Evolutionary conservation across 2,797 vertebrate species (phyloP).

Genomic region (Lepus oiostolus): DNA sequence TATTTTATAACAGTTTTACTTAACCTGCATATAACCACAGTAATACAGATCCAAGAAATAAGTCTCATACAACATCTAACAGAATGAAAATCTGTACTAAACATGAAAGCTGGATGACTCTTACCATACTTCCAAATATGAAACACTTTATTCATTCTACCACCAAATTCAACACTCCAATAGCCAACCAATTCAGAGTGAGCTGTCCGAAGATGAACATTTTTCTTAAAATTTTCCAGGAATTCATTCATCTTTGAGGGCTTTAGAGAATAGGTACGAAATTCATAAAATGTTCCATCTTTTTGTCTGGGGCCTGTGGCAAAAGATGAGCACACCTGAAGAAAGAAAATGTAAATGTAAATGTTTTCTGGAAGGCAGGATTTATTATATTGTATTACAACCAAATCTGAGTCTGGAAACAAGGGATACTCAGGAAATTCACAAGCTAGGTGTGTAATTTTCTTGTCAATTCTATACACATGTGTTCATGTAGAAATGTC

Average conservation of each 20-base stretch:
- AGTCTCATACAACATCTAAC: neutral
- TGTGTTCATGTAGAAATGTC: neutral
- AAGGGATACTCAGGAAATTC: neutral
- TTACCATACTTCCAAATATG: constrained; percentile 98
- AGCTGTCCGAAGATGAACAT: constrained; percentile 92
- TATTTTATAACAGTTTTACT: constrained; percentile 31
- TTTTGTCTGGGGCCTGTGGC: constrained; percentile 88
- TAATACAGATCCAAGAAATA: neutral
- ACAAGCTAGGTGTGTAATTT: neutral
- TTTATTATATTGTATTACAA: neutral
- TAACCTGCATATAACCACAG: neutral
- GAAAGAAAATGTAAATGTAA: constrained; percentile 37
- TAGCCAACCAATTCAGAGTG: constrained; percentile 94
- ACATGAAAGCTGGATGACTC: constrained; percentile 64
- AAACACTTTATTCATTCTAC: constrained; percentile 92
- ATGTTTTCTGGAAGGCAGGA: neutral
- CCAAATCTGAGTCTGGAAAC: constrained; percentile 5
- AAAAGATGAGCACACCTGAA: constrained; percentile 84
- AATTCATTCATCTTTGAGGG: constrained; percentile 93
- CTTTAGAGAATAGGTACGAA: constrained; percentile 93
- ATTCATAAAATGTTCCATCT: constrained; percentile 92
- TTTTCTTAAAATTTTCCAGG: constrained; percentile 90
- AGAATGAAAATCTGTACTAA: constrained; percentile 17
- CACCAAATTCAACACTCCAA: constrained; percentile 94
- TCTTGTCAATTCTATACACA: neutral